Evolutionary conservation across 2,888 invertebrate genomes (phyloP), one percentile per base, ranked within the genome.

Genomic region (Abrostola tripartita): DNA sequence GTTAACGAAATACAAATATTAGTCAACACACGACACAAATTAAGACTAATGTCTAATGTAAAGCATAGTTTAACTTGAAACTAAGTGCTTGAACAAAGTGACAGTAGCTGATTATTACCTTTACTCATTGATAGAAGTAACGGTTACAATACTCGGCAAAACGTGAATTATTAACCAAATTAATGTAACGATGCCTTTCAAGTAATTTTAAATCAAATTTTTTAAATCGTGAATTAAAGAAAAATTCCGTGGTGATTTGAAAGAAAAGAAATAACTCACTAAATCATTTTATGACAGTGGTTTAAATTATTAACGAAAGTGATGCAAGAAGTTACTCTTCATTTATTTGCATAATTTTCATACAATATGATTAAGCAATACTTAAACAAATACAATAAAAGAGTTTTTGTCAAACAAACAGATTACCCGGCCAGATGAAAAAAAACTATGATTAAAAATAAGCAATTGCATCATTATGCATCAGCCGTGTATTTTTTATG

Each of bases 1-100:
- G 93, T 90, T 93, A 94, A 94, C 92, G 89, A 94, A 92, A 91
- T 90, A 92, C 92, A 93, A 94, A 94, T 91, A 94, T 93, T 92
- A 84, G 89, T 87, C 74, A 76, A 80, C 88, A 84, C 85, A 87
- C 91, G 92, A 90, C 92, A 93, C 92, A 93, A 93, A 93, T 93
- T 92, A 93, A 89, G 91, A 84, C 92, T 94, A 94, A 94, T 92
- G 88, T 88, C 88, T 87, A 92, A 91, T 86, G 93, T 87, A 92
- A 94, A 93, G 92, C 82, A 84, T 78, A 85, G 90, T 90, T 92
- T 91, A 92, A 89, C 92, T 90, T 85, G 89, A 89, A 89, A 93
- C 93, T 93, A 93, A 94, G 88, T 92, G 92, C 89, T 93, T 92
- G 85, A 81, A 90, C 93, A 94, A 94, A 93, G 93, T 85, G 76